Evolutionary conservation across 92 coral and sea anemone genomes (phyloP).

Genomic region (Paragorgia papillata): DNA sequence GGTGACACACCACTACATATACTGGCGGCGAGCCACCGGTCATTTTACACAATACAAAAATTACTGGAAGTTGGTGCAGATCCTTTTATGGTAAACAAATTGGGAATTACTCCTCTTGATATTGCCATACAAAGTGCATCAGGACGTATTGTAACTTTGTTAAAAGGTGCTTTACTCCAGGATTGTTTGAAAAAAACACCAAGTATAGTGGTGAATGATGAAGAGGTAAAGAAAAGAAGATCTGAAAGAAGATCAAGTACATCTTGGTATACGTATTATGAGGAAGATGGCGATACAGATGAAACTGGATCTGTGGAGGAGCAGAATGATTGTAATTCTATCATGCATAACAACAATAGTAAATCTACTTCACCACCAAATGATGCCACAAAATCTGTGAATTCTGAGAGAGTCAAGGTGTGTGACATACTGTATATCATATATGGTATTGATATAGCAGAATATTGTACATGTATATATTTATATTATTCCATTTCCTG

Average conservation of each 20-base stretch:
- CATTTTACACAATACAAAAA: conserved; percentile 52
- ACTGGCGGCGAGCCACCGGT: conserved; percentile 63
- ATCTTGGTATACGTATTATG: neutral
- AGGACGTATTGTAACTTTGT: conserved; percentile 45
- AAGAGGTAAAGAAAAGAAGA: neutral
- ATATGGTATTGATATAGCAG: neutral
- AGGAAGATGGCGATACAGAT: neutral
- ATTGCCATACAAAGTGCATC: conserved; percentile 61
- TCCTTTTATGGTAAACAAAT: conserved; percentile 48
- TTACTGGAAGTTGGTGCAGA: conserved; percentile 68
- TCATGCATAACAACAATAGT: neutral
- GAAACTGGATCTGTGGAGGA: neutral
- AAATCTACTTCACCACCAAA: neutral
- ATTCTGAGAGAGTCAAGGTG: neutral
- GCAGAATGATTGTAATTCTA: neutral
- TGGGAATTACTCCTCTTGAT: conserved; percentile 60
- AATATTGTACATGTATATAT: too few species aligned
- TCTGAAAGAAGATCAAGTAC: neutral
- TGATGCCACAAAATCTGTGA: neutral
- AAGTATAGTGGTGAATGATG: neutral
- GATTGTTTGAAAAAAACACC: neutral
- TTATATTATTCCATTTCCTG: too few species aligned
- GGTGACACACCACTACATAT: conserved; percentile 74
- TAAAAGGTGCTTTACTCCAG: conserved; percentile 23
- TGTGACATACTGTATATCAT: neutral